A percentile compares a stretch with the other conserved stretches of the same genome.
These are phyloP conservation scores for Actinemys pallida DNA, from an alignment of 2,113 vertebrate genomes.

Conservation along the genomic window DNA sequence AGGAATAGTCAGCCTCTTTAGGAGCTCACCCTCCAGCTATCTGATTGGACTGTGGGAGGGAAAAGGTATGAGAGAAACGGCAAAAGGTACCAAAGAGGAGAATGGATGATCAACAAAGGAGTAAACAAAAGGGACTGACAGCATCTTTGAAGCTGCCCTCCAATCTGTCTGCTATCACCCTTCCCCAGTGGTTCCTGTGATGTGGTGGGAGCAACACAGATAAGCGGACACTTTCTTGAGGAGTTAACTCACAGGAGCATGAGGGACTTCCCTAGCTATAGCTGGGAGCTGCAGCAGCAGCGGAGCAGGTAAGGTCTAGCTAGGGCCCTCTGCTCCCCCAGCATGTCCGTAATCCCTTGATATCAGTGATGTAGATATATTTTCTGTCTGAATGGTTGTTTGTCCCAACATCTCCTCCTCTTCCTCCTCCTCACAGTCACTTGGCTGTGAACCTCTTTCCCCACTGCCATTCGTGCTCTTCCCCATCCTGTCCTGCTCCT, in stretches of 20 bases:
- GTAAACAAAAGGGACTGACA: not conserved
- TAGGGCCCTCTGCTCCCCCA: not conserved
- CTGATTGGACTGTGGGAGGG: not conserved
- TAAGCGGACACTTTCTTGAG: not conserved
- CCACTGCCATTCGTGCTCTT: not conserved
- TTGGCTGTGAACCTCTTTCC: not conserved
- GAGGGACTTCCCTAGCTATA: not conserved
- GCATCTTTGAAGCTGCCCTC: not conserved
- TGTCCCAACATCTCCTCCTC: not conserved
- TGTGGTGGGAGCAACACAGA: not conserved
- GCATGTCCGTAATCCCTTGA: not conserved
- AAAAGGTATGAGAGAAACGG: not conserved
- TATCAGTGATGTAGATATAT: not conserved
- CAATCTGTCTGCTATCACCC: not conserved
- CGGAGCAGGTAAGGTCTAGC: not conserved
- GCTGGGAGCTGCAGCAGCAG: not conserved
- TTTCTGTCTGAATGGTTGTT: not conserved
- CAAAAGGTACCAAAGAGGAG: not conserved
- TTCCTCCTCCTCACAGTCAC: not conserved
- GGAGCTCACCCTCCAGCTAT: not conserved
- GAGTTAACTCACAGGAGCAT: not conserved
- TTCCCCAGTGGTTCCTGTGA: not conserved
- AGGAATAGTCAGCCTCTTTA: not conserved
- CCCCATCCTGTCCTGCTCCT: not conserved
- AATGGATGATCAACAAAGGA: not conserved